Evolutionary conservation across 2,888 invertebrate species (phyloP), one percentile per base, ranked within the genome.

Genomic region (Thereva nobilitata): DNA sequence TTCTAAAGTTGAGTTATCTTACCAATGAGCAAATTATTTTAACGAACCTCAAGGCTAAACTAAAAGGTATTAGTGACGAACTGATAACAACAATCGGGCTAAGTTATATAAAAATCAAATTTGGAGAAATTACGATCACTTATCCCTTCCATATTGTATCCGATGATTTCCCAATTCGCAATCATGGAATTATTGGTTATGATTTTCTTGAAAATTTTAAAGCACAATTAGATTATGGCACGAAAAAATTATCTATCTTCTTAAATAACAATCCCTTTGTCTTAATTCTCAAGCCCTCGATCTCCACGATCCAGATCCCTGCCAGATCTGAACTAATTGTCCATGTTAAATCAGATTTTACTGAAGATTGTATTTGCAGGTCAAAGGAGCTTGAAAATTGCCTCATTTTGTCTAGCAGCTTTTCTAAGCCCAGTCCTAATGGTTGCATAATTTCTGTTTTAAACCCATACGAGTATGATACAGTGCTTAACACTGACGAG

Each of bases 391-490:
- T 57, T 4, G 12, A 6, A 45, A 57, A 57, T 35, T 44, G 45
- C 1, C 47, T 45, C 23, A 44, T 34, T 6, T 12, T 57, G 9
- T 45, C 44, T 35, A 57, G 38, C 5, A 57, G 57, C 10, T n/a
- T 45, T 44, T 57, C 57, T 35, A 4, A 8, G n/a, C 47, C 47
- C 35, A 34, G 7, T 9, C 35, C 34, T 10, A 57, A 57, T 35
- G 38, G 23, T 45, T 57, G 57, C 38, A 9, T 47, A n/a, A 45
- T 57, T 12, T 57, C 45, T 45, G 37, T 57, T 9, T 6, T 44
- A 47, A 57, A 57, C 1, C 57, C 57, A 10, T 8, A 45, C n/a
- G 35, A 57, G 37, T 35, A 42, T 6, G 57, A 57, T 34, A n/a
- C 12, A 9, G 35, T 10, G 34, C 45, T 57, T 35, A 57, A 57